These are phyloP conservation scores for Lithobius niger DNA, from an alignment of 1,140 invertebrate genomes.

Conservation along the genomic window DNA sequence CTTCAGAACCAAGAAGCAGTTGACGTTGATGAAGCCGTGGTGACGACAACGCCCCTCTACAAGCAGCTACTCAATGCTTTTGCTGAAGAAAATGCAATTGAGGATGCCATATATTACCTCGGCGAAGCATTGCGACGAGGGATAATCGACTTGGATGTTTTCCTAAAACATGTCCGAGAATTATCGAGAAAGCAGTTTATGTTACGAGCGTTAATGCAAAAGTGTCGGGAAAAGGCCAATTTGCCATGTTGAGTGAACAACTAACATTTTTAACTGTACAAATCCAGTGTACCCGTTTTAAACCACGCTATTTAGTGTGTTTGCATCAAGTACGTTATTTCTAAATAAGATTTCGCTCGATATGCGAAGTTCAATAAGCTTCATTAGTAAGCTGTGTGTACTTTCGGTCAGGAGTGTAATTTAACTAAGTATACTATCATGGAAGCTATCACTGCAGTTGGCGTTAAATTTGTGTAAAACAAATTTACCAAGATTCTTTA, in stretches of 20 bases:
- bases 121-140: conserved; percentile 87
- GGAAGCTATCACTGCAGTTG: too few species aligned
- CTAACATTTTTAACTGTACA: too few species aligned
- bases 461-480: too few species aligned
- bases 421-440: too few species aligned
- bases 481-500: too few species aligned
- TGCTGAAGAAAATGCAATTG: conserved; percentile 93
- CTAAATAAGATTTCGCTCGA: too few species aligned
- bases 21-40: conserved; percentile 92
- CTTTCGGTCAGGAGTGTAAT: too few species aligned
- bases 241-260: conserved; percentile 45
- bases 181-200: conserved; percentile 93
- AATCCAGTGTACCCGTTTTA: too few species aligned
- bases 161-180: conserved; percentile 89
- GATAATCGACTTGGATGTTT: conserved; percentile 89
- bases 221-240: conserved; percentile 91
- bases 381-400: too few species aligned
- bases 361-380: too few species aligned
- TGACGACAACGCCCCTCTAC: conserved; percentile 88
- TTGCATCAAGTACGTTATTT: too few species aligned
- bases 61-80: conserved; percentile 92
- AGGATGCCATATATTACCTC: conserved; percentile 97
- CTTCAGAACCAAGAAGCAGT: conserved; percentile 62
- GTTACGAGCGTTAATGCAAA: conserved; percentile 84
- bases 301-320: too few species aligned